Evolutionary conservation across 2,888 invertebrate genomes (phyloP), one percentile per base, ranked within the genome.

Genomic region (Cryptosula pallasiana): DNA sequence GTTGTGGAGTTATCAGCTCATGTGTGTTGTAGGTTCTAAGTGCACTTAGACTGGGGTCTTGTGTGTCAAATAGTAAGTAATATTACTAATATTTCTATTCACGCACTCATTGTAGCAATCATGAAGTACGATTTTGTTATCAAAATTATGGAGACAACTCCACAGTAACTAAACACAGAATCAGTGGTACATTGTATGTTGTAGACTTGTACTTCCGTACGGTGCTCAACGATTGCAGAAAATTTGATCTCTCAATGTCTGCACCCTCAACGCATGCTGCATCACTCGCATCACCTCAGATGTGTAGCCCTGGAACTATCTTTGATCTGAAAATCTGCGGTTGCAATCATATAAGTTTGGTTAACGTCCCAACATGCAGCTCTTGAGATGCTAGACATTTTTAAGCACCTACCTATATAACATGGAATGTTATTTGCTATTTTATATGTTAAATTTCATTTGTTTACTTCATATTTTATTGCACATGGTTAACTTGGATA

Each of bases 301-400:
- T 45, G 45, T 45, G 45, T 20, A 45, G 45, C 45, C 34, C 63
- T 13, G 63, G 63, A 27, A 63, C 63, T 32, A 27, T 63, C 25
- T 63, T 63, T 34, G 63, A 63, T 32, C 27, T 63, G 34, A 27
- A 5, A 13, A 63, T 63, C 2, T 63, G 63, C 63, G 63, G 63
- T 16, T 63, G 63, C 27, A 63, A 63, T 32, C 63, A 63, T 32
- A 13, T 13, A 13, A 32, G 29, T 5, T 2, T 3, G 16, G 63
- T 63, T 2, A 5, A 63, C 34, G 32, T 5, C 2, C 3, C 32
- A 32, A 63, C 63, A 2, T 63, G 63, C 34, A 63, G 32, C 5
- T 63, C 63, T 32, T 63, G 32, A 25, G 25, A 13, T 23, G n/a
- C n/a, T n/a, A n/a, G n/a, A n/a, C n/a, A n/a, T n/a, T n/a, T n/a